A percentile compares a stretch with the other conserved stretches of the same genome.
These are phyloP conservation scores for Cynoglossus semilaevis DNA, from an alignment of 2,113 vertebrate genomes.

Conservation along the genomic window DNA sequence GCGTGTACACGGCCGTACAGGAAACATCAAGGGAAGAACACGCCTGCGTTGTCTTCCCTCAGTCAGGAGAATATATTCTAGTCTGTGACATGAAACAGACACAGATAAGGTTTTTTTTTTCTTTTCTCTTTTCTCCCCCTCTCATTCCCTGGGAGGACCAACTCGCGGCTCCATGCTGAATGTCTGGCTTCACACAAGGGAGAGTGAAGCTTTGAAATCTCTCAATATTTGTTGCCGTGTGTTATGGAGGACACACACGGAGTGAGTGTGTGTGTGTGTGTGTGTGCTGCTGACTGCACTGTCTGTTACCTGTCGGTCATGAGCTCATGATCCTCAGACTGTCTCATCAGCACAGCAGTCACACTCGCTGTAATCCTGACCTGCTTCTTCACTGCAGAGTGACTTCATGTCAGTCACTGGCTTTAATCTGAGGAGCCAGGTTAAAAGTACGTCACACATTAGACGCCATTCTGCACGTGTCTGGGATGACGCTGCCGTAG, in stretches of 20 bases:
- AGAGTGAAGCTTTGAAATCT: slow-evolving; percentile 40
- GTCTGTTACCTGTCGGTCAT: slow-evolving; percentile 56
- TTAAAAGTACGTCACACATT: slow-evolving; percentile 8
- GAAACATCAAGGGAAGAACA: slow-evolving; percentile 17
- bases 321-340: slow-evolving; percentile 56
- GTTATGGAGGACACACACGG: slow-evolving; percentile 4
- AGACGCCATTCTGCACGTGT: no score
- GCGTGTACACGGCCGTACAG: background rate
- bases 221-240: slow-evolving; percentile 9
- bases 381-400: slow-evolving; percentile 16
- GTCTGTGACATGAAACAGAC: slow-evolving; percentile 40
- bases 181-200: slow-evolving; percentile 47
- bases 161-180: slow-evolving; percentile 40
- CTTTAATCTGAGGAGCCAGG: slow-evolving; percentile 2
- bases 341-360: slow-evolving; percentile 45
- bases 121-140: no score
- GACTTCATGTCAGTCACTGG: slow-evolving; percentile 22
- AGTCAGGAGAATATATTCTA: slow-evolving; percentile 23
- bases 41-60: slow-evolving; percentile 16
- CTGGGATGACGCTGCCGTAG: no score
- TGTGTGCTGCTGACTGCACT: slow-evolving; percentile 27
- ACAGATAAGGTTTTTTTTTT: slow-evolving; percentile 12
- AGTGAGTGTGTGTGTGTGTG: slow-evolving; percentile 1
- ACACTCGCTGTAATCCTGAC: slow-evolving; percentile 53
- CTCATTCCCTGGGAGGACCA: slow-evolving; percentile 25